phyloP scores from a whole-genome alignment of 2,797 vertebrate species.

The Telmatherina bonti region DNA sequence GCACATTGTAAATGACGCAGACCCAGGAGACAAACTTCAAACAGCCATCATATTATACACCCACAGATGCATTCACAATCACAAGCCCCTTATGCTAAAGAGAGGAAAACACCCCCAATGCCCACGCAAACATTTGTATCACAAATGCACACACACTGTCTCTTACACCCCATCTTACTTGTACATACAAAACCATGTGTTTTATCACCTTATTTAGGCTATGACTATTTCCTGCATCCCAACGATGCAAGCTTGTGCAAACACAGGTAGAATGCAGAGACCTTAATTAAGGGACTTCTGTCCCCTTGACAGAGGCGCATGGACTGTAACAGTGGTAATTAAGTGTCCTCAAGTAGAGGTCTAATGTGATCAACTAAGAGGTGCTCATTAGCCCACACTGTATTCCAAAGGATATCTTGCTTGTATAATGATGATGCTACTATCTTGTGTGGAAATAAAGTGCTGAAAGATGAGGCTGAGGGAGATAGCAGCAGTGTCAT shows the following conservation, averaged over 20 bases:
- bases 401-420: constrained; percentile 78
- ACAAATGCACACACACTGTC: constrained; percentile 29
- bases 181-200: constrained; percentile 15
- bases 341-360: constrained; percentile 84
- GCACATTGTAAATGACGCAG: constrained; percentile 57
- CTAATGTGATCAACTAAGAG: constrained; percentile 84
- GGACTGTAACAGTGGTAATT: constrained; percentile 79
- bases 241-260: constrained; percentile 54
- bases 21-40: constrained; percentile 74
- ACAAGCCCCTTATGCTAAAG: constrained; percentile 21
- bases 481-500: constrained; percentile 62
- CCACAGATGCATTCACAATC: constrained; percentile 48
- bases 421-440: constrained; percentile 74
- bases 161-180: constrained; percentile 32
- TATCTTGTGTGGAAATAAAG: constrained; percentile 69
- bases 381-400: constrained; percentile 82
- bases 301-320: constrained; percentile 66
- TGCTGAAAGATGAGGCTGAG: constrained; percentile 60
- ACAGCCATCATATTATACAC: constrained; percentile 61
- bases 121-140: constrained; percentile 58
- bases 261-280: constrained; percentile 71
- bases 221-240: constrained; percentile 29
- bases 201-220: constrained; percentile 30
- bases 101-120: constrained; percentile 54
- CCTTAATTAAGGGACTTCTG: constrained; percentile 77